Evolutionary conservation across 2,888 invertebrate species (phyloP).

Genomic region (Limnephilus lunatus): DNA sequence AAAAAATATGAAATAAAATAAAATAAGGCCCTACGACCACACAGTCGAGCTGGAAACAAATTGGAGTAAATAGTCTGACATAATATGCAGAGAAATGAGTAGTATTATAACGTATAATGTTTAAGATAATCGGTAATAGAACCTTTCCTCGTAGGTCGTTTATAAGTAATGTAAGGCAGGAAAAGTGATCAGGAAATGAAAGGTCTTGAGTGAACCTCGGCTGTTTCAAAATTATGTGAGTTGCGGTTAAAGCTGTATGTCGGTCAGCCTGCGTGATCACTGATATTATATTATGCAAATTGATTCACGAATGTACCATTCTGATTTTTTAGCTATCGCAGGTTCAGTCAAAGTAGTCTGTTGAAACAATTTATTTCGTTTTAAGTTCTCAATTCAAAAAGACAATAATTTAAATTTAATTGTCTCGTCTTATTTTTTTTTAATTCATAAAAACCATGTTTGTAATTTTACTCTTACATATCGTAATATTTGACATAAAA

Average conservation of each 20-base stretch:
- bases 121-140: background rate
- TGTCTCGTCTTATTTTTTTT: background rate
- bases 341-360: background rate
- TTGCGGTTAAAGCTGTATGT: background rate
- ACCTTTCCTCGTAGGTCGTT: constrained; percentile 7
- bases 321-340: background rate
- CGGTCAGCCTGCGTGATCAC: background rate
- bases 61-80: background rate
- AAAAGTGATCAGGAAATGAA: constrained; percentile 59
- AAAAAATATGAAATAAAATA: too few species aligned
- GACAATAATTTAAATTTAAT: background rate
- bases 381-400: background rate
- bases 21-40: background rate
- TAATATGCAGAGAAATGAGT: background rate
- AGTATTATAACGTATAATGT: background rate
- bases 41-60: background rate
- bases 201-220: constrained; percentile 25
- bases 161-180: constrained; percentile 31
- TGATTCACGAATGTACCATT: constrained; percentile 36
- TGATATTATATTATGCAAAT: background rate
- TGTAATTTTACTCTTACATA: background rate
- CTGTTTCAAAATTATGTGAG: constrained; percentile 9
- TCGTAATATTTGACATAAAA: too few species aligned
- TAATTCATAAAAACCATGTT: background rate
- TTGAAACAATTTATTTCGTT: background rate